phyloP scores from a whole-genome alignment of 2,113 vertebrate species.

The Tretioscincus oriximinensis region DNA sequence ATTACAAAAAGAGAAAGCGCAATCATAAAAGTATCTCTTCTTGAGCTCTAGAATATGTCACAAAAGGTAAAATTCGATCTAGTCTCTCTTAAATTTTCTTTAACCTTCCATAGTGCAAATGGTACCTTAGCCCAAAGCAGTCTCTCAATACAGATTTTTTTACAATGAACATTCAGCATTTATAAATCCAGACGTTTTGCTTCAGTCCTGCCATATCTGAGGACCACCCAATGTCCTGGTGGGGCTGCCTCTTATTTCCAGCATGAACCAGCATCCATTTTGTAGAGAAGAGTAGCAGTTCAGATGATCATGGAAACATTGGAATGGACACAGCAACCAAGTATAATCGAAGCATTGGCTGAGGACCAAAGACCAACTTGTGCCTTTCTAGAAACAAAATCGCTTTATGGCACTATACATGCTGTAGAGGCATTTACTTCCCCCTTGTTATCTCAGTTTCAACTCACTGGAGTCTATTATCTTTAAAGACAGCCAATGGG shows the following conservation, averaged over 20 bases:
- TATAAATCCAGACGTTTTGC: conserved; percentile 2
- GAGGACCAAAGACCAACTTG: conserved; percentile 2
- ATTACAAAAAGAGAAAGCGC: conserved; percentile 67
- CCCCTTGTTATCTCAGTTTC: neutral
- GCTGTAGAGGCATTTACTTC: neutral
- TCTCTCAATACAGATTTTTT: conserved; percentile 23
- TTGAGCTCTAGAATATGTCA: conserved; percentile 73
- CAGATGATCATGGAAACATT: neutral
- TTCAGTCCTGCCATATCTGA: conserved; percentile 16
- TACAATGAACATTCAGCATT: conserved; percentile 9
- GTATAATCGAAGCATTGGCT: neutral
- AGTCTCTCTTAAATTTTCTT: conserved; percentile 59
- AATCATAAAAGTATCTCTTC: conserved; percentile 58
- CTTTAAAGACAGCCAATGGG: neutral
- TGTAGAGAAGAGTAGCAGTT: conserved; percentile 11
- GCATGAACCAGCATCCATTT: neutral
- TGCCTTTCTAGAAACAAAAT: conserved; percentile 1
- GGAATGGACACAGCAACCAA: neutral
- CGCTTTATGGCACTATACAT: neutral
- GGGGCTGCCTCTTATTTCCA: neutral
- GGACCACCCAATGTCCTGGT: conserved; percentile 4
- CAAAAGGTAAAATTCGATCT: conserved; percentile 63
- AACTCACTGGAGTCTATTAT: neutral
- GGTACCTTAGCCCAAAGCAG: conserved; percentile 77
- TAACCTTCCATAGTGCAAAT: conserved; percentile 85